Base-by-base conservation (phyloP, 2,888 invertebrate genomes). In the Spilarctia lutea region DNA sequence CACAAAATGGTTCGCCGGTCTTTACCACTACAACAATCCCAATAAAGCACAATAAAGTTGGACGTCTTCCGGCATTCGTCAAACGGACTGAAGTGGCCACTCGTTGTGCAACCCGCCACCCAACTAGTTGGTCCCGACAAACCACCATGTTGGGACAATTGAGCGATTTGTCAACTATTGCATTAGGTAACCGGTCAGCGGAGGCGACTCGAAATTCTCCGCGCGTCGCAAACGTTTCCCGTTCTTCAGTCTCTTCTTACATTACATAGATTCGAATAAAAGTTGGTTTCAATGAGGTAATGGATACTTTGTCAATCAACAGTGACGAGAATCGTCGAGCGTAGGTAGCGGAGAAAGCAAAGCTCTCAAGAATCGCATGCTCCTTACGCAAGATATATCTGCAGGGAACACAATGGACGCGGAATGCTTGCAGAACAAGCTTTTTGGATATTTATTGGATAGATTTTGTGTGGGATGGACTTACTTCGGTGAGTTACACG, bases 371-470 rank as follows among this genome's bases (percentile, higher is more conserved):
- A 91, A 92, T 91, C 91, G 92, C 93, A 91, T 90, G 90, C 90
- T 89, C 89, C 92, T 94, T 93, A 92, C 93, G 94, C 91, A 93
- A 95, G 95, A 95, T 95, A 94, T 94, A 95, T 94, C 94, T 92
- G 91, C 91, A 88, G 86, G 89, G 90, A 91, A 93, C 90, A 94
- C 95, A 95, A 95, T 95, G 93, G 94, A 90, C 91, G 91, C 89
- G 92, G 92, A 93, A 94, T 94, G 91, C 91, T 92, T 85, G 90
- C 91, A 91, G 92, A 94, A 95, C 95, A 95, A 94, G 95, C 93
- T 94, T 95, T 95, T 95, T 93, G 95, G 95, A 93, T 94, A 95
- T 95, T 95, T 95, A 95, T 95, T 94, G 92, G 94, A 94, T 94
- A 94, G 94, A 92, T 94, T 93, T 92, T 92, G 94, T 93, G 95